Base-by-base conservation (phyloP, 2,113 vertebrate genomes). In the Natator depressus region DNA sequence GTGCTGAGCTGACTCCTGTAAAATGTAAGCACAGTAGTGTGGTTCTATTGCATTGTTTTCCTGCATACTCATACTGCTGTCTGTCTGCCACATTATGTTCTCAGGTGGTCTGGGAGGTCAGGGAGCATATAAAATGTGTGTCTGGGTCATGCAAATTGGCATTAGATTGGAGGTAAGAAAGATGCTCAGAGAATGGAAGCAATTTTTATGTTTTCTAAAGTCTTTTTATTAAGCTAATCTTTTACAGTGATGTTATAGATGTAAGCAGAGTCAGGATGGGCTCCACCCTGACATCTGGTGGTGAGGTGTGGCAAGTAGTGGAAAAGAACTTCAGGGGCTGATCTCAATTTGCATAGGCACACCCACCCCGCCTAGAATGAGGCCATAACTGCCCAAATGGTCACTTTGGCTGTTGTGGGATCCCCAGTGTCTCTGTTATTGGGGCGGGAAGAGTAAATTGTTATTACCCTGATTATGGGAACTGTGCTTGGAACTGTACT, bases 1-100 rank as follows among this genome's bases (percentile, higher is more conserved):
- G 10, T 13, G 38, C 79, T 93, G 24, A 49, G 50, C 31, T 75
- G 35, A 59, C 55, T 46, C n/a, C 88, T 55, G 54, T 3, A 91
- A 88, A 90, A 79, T 80, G 90, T 95, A 89, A 80, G 22, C 10
- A 76, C 0, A 69, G 25, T n/a, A 25, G 35, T 4, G 10, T 5
- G 20, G 0, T 0, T 0, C 8, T 38, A 11, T 50, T 69, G 25
- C 27, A 4, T 42, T 83, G 50, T 85, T 91, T 46, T 31, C 50
- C 0, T 0, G 16, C 55, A 88, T 3, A 5, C 24, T 16, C n/a
- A 19, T 84, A 31, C 5, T 0, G 1, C 51, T 51, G 25, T 4
- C 47, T 35, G 4, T 6, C 47, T 29, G 3, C 6, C 42, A 84
- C 49, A 5, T 19, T 38, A 7, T 2, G 10, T 29, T 4, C 53